Conservation (phyloP, 2,113 vertebrate genomes). For the Nesogale talazaci region DNA sequence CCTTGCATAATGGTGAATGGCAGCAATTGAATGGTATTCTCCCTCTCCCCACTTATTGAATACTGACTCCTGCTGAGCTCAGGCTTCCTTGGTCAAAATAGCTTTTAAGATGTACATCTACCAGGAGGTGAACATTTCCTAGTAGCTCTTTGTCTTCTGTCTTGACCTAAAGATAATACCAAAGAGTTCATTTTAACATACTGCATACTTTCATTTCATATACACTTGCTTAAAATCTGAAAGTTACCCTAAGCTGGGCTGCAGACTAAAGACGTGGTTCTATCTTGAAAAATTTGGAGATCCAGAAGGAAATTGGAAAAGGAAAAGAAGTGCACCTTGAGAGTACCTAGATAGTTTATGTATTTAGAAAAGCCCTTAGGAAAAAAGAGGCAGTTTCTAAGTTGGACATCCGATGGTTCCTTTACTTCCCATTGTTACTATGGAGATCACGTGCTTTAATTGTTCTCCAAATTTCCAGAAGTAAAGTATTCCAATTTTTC, state of each 20-base stretch:
- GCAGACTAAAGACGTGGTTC: background rate
- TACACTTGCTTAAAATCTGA: background rate
- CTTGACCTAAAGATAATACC: background rate
- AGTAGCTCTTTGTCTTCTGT: background rate
- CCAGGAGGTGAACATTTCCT: slow-evolving; percentile 6
- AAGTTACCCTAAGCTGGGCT: background rate
- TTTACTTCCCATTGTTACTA: background rate
- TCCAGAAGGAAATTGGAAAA: background rate
- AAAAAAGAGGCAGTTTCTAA: background rate
- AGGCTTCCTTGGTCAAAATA: too few species aligned
- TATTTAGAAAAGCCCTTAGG: background rate
- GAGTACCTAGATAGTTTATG: background rate
- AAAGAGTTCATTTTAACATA: slow-evolving; percentile 31
- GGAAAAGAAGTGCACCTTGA: background rate
- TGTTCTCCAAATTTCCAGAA: background rate
- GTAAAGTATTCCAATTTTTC: background rate
- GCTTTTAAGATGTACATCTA: too few species aligned
- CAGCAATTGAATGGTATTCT: too few species aligned
- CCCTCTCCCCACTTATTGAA: too few species aligned
- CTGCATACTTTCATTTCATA: background rate
- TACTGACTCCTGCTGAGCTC: too few species aligned
- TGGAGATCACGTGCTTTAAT: background rate
- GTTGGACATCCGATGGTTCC: background rate
- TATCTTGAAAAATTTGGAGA: background rate
- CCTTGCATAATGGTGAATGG: too few species aligned